phyloP scores from a whole-genome alignment of 2,797 vertebrate species.

The Pyrocephalus nanus region DNA sequence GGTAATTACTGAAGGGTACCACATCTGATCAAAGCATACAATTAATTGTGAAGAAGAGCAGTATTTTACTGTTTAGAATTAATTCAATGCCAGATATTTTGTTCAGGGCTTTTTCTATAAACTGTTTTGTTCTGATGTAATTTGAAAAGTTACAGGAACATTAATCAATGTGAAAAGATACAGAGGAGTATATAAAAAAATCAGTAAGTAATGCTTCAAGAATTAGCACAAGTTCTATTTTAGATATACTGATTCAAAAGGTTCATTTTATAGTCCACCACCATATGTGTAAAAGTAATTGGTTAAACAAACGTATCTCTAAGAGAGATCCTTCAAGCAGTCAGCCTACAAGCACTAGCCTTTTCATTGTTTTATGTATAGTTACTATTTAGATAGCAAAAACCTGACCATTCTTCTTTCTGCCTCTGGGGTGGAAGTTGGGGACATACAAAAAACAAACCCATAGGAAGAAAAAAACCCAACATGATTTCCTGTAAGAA shows the following conservation, averaged over 20 bases:
- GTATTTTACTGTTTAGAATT: not conserved
- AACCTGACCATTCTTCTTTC: not conserved
- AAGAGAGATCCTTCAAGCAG: not conserved
- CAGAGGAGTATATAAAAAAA: not conserved
- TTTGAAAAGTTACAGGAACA: not conserved
- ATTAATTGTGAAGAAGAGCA: not conserved
- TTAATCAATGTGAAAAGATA: not conserved
- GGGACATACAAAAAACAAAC: not conserved
- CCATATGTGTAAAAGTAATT: not conserved
- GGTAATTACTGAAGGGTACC: not conserved
- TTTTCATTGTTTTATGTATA: not conserved
- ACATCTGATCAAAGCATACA: not conserved
- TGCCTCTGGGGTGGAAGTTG: not conserved
- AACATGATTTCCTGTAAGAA: not conserved
- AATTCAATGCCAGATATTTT: not conserved
- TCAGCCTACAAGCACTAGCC: not conserved
- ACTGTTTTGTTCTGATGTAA: not conserved
- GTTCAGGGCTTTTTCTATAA: not conserved
- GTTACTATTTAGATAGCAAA: not conserved
- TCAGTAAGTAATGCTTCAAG: not conserved
- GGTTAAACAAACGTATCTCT: not conserved
- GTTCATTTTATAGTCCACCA: not conserved
- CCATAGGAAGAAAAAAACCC: not conserved
- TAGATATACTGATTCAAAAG: not conserved
- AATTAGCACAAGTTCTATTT: not conserved